A percentile compares a stretch with the other conserved stretches of the same genome.
Conservation (phyloP, 2,888 invertebrate genomes). For the Drosophila algonquin region DNA sequence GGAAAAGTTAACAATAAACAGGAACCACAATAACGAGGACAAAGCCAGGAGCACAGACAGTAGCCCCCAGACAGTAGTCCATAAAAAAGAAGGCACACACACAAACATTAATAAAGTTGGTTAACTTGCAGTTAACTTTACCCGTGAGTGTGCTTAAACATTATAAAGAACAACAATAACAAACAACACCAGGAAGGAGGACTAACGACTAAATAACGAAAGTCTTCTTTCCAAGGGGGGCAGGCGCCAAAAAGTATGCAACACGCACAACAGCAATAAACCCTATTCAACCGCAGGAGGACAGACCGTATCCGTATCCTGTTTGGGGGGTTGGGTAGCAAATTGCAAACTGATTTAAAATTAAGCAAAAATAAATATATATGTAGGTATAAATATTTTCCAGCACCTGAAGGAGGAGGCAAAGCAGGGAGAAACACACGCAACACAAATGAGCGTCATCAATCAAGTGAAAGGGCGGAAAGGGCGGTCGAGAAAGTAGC, state of each 20-base stretch:
- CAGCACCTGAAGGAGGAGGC: slow-evolving; percentile 39
- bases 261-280: slow-evolving; percentile 72
- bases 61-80: slow-evolving; percentile 41
- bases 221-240: slow-evolving; percentile 30
- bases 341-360: slow-evolving; percentile 78
- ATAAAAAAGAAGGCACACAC: slow-evolving; percentile 26
- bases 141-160: slow-evolving; percentile 77
- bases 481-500: neutral
- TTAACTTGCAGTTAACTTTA: slow-evolving; percentile 73
- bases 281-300: slow-evolving; percentile 62
- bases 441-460: slow-evolving; percentile 73
- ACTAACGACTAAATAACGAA: slow-evolving; percentile 66
- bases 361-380: slow-evolving; percentile 64
- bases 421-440: slow-evolving; percentile 30
- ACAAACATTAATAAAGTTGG: slow-evolving; percentile 73
- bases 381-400: slow-evolving; percentile 38
- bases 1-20: slow-evolving; percentile 26
- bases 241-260: slow-evolving; percentile 64
- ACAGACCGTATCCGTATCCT: neutral
- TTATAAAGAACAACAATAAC: slow-evolving; percentile 62
- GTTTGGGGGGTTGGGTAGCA: slow-evolving; percentile 18
- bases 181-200: slow-evolving; percentile 20
- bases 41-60: slow-evolving; percentile 37
- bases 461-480: slow-evolving; percentile 55
- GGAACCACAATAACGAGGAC: slow-evolving; percentile 45